Conservation (phyloP, 1,140 invertebrate genomes). For the Heliconius hermathena region DNA sequence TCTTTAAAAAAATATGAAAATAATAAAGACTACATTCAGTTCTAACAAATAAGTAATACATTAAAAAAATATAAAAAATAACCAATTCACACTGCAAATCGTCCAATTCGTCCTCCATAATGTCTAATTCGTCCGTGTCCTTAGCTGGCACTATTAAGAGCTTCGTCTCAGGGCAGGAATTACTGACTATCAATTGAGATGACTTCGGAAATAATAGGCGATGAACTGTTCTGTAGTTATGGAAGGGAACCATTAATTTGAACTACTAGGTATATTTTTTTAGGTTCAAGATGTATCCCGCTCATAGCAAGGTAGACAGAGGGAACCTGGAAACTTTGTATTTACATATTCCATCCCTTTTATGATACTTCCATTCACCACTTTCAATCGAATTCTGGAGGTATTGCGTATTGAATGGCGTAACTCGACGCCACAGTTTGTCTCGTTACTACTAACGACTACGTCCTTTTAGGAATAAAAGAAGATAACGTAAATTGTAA, state of each 20-base stretch:
- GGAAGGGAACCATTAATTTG: neutral
- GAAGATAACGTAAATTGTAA: no score
- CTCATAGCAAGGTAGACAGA: no score
- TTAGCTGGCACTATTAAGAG: conserved; percentile 69
- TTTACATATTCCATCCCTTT: no score
- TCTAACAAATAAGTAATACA: neutral
- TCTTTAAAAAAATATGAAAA: no score
- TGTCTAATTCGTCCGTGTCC: conserved; percentile 66
- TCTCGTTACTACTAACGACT: no score
- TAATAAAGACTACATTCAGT: neutral
- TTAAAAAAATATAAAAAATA: neutral
- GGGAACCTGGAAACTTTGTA: no score
- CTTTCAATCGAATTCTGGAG: no score
- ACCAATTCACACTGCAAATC: conserved; percentile 74
- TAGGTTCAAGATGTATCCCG: no score
- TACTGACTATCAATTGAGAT: conserved; percentile 58
- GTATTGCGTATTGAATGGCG: no score
- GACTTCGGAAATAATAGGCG: conserved; percentile 69
- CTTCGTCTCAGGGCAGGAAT: conserved; percentile 65
- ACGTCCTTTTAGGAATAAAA: no score
- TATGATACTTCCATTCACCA: no score
- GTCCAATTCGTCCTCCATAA: conserved; percentile 73
- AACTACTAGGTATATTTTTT: neutral
- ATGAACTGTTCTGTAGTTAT: conserved; percentile 58
- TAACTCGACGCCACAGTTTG: no score